These are phyloP conservation scores for Epinephelus cyanopodus DNA, from an alignment of 2,113 vertebrate species.

Conservation along the genomic window DNA sequence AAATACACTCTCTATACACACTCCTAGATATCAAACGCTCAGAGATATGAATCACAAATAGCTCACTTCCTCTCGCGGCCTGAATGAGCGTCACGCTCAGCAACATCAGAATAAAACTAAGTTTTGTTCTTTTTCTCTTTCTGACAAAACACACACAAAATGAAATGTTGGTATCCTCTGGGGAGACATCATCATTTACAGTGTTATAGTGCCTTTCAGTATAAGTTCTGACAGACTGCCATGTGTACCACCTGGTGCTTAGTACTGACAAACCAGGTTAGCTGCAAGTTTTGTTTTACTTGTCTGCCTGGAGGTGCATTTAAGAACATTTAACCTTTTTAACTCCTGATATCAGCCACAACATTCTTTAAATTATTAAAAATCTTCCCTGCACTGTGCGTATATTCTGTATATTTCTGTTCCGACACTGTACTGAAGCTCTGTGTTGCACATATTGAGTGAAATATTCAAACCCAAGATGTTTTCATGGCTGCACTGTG, in stretches of 20 bases:
- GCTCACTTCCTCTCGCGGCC: slow-evolving; percentile 24
- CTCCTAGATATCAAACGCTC: slow-evolving; percentile 23
- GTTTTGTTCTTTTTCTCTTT: slow-evolving; percentile 18
- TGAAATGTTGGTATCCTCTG: not conserved
- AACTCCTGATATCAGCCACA: not conserved
- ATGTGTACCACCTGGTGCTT: not conserved
- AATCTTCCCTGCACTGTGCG: not conserved
- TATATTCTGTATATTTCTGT: not conserved
- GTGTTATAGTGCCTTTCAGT: not conserved
- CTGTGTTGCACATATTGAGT: not conserved
- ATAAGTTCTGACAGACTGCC: not conserved
- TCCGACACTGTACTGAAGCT: slow-evolving; percentile 6
- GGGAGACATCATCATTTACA: slow-evolving; percentile 10
- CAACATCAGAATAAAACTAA: slow-evolving; percentile 18
- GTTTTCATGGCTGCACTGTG: slow-evolving; percentile 21
- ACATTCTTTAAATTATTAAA: not conserved
- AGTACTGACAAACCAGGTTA: not conserved
- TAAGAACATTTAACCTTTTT: slow-evolving; percentile 30
- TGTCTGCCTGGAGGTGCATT: slow-evolving; percentile 1
- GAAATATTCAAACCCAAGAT: slow-evolving; percentile 11
- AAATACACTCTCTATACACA: not conserved
- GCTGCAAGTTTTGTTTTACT: slow-evolving; percentile 2
- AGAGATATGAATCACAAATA: slow-evolving; percentile 45
- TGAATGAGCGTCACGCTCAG: slow-evolving; percentile 21
- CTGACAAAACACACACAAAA: slow-evolving; percentile 24